A percentile compares a stretch with the other conserved stretches of the same genome.
Conservation (phyloP, 2,888 invertebrate species). For the Tridacna gigas region DNA sequence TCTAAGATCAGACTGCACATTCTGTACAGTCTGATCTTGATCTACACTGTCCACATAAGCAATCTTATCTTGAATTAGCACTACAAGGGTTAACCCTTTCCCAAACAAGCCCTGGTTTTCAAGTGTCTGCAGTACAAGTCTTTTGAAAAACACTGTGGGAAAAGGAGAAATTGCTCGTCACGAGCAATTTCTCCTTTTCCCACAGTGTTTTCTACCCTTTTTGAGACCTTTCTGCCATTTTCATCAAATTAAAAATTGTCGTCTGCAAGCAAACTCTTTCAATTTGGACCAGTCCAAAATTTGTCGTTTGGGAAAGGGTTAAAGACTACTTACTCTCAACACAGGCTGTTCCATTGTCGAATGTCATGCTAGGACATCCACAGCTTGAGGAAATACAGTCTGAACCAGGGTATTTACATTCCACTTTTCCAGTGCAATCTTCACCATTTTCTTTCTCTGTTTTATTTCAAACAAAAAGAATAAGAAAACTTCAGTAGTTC, state of each 20-base stretch:
- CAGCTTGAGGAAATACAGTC: not conserved
- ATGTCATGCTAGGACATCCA: not conserved
- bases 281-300: too few species aligned
- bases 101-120: too few species aligned
- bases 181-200: not conserved
- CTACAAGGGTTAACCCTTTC: too few species aligned
- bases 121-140: not conserved
- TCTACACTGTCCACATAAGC: too few species aligned
- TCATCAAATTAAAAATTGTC: too few species aligned
- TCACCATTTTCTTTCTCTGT: conserved; percentile 3
- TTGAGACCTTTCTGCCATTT: too few species aligned
- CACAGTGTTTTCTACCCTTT: not conserved
- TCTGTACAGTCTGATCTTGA: too few species aligned
- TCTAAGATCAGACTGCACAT: too few species aligned
- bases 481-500: too few species aligned
- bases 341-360: conserved; percentile 13
- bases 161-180: not conserved
- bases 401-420: not conserved
- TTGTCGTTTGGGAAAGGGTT: not conserved
- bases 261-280: too few species aligned
- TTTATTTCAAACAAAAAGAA: too few species aligned
- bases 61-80: too few species aligned
- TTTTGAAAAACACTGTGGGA: not conserved
- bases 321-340: not conserved
- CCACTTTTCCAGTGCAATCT: not conserved